phyloP scores from a whole-genome alignment of 2,888 invertebrate species.

The Drosophila monieri region DNA sequence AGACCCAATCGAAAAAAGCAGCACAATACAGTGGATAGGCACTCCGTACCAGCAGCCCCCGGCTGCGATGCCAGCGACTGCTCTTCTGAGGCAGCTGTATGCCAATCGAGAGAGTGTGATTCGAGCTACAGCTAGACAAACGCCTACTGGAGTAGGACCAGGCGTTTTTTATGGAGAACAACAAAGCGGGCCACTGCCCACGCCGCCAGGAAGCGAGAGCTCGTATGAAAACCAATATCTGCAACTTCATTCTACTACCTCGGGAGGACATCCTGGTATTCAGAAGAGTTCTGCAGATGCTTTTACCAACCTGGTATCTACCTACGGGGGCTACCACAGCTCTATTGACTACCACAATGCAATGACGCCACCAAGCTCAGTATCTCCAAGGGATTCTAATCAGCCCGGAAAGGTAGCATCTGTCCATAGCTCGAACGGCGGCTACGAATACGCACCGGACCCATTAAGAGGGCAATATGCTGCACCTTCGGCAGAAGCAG shows the following conservation, averaged over 20 bases:
- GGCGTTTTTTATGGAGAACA: conserved; percentile 84
- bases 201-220: conserved; percentile 94
- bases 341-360: conserved; percentile 94
- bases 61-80: conserved; percentile 92
- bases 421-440: conserved; percentile 74
- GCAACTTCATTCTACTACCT: conserved; percentile 83
- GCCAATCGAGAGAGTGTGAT: conserved; percentile 98
- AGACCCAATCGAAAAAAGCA: conserved; percentile 86
- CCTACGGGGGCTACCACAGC: conserved; percentile 87
- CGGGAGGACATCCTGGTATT: conserved; percentile 74
- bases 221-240: conserved; percentile 88
- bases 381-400: conserved; percentile 95
- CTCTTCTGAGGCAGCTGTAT: conserved; percentile 94
- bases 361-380: conserved; percentile 98
- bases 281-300: conserved; percentile 86
- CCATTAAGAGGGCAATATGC: conserved; percentile 85
- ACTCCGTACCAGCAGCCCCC: conserved; percentile 87
- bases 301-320: conserved; percentile 86
- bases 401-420: conserved; percentile 84
- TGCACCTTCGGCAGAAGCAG: conserved; percentile 82
- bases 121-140: conserved; percentile 89
- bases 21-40: conserved; percentile 97
- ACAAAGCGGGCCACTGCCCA: conserved; percentile 90
- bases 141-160: conserved; percentile 79
- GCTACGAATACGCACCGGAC: conserved; percentile 87